phyloP scores from a whole-genome alignment of 2,113 vertebrate genomes.

The Zeus faber region DNA sequence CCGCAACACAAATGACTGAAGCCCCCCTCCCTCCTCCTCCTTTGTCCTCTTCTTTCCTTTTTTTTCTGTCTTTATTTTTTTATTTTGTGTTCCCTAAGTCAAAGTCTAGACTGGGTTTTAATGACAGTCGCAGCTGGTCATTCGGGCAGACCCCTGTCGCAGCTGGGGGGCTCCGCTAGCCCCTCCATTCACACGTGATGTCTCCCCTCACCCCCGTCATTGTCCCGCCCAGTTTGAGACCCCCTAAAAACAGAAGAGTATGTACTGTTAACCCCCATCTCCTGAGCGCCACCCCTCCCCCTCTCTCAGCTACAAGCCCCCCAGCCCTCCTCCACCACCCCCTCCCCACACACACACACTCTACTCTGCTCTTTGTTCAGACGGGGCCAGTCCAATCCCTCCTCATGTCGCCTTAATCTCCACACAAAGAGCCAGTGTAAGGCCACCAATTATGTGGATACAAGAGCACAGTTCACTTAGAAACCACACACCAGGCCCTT shows the following conservation, averaged over 20 bases:
- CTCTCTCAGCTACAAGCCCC: constrained; percentile 47
- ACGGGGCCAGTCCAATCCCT: constrained; percentile 67
- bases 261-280: too few species aligned
- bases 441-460: constrained; percentile 72
- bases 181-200: constrained; percentile 10
- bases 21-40: constrained; percentile 37
- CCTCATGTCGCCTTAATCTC: constrained; percentile 78
- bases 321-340: constrained; percentile 45
- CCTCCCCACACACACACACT: constrained; percentile 37
- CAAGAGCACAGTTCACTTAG: constrained; percentile 58
- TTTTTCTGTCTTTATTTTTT: too few species aligned
- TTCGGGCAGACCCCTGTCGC: constrained; percentile 47
- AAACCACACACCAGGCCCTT: constrained; percentile 25
- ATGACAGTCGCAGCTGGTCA: constrained; percentile 70
- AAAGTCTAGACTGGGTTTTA: constrained; percentile 80
- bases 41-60: constrained; percentile 43
- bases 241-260: too few species aligned
- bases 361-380: constrained; percentile 66
- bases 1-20: constrained; percentile 30
- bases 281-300: constrained; percentile 21
- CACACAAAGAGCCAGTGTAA: constrained; percentile 79
- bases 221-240: constrained; percentile 41
- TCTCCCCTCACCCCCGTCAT: constrained; percentile 29
- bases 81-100: too few species aligned
- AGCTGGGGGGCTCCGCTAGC: constrained; percentile 49